Evolutionary conservation across 1,140 invertebrate genomes (phyloP), one percentile per base, ranked within the genome.

Genomic region (Zaprionus tsacasi): DNA sequence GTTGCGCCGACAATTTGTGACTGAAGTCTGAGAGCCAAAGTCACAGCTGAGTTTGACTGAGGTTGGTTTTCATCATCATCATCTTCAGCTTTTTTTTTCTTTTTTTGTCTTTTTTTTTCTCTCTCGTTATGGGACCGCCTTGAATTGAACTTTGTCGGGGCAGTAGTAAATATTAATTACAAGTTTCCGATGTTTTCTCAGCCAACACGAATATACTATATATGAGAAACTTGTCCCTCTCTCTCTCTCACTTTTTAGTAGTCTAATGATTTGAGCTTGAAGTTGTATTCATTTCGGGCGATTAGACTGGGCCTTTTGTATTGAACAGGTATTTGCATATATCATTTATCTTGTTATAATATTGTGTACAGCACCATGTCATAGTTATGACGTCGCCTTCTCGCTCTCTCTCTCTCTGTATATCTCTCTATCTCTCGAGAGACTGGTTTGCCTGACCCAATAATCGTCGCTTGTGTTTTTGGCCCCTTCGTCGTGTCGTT

Each of bases 401-500:
- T 6, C 27, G 1, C 27, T 3, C 27, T 30, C 27, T 30, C 27
- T 30, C 27, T 30, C 27, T 30, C 27, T 6, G 1, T 21, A 1
- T 21, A 21, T 30, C 27, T 30, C 27, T 30, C 27, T 6, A 6
- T 30, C 27, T 6, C 5, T 3, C 35, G 33, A 21, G 21, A 21
- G 30, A 75, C 72, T 40, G 59, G 59, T 74, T 74, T 75, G 69
- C 36, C 68, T 75, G 72, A 75, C 72, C 72, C 15, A 75, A 70
- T 70, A 74, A 70, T 70, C 71, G 58, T n/a, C 6, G 38, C 27
- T 35, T 72, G 25, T 58, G 66, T 52, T 75, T 75, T 70, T 64
- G 48, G 52, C n/a, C 50, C 25, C 40, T 50, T 48, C 59, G 45
- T 56, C 56, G 50, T 25, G 55, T 56, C 56, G 40, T 25, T 75